Evolutionary conservation across 2,797 vertebrate genomes (phyloP).

Genomic region (Gallinago nigripennis): DNA sequence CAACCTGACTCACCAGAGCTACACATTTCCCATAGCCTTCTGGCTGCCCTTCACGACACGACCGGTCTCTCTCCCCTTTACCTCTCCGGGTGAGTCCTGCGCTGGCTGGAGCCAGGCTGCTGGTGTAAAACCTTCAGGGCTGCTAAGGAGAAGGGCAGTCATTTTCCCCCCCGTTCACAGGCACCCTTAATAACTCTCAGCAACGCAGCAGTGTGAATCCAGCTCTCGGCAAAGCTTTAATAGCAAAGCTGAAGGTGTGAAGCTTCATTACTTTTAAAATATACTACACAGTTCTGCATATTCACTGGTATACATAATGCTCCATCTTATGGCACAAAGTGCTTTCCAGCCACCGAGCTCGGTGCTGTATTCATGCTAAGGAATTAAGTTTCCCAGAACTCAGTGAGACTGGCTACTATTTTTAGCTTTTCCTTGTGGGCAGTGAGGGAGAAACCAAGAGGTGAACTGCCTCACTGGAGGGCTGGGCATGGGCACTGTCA

Average conservation of each 20-base stretch:
- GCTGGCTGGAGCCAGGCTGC: not conserved
- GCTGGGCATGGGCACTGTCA: not conserved
- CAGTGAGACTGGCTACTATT: not conserved
- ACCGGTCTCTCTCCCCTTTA: not conserved
- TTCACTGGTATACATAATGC: not conserved
- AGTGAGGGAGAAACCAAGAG: constrained; percentile 25
- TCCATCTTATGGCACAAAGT: not conserved
- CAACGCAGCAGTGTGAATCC: constrained; percentile 8
- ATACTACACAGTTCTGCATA: not conserved
- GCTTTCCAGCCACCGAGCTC: not conserved
- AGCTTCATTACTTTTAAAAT: constrained; percentile 58
- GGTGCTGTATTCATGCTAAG: not conserved
- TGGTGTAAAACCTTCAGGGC: not conserved
- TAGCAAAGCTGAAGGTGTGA: constrained; percentile 34
- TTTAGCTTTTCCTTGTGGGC: constrained; percentile 13
- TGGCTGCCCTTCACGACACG: not conserved
- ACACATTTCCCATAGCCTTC: not conserved
- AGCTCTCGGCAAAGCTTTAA: constrained; percentile 35
- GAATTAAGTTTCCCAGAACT: constrained; percentile 28
- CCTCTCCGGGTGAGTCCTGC: not conserved
- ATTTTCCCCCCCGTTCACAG: not conserved
- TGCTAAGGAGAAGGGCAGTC: not conserved
- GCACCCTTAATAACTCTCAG: not conserved
- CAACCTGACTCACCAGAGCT: not conserved
- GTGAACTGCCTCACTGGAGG: not conserved